Percentiles rank a stretch among this genome's conserved stretches.
Evolutionary conservation across 1,140 invertebrate species (phyloP).

Genomic region (Drosophila repletoides): DNA sequence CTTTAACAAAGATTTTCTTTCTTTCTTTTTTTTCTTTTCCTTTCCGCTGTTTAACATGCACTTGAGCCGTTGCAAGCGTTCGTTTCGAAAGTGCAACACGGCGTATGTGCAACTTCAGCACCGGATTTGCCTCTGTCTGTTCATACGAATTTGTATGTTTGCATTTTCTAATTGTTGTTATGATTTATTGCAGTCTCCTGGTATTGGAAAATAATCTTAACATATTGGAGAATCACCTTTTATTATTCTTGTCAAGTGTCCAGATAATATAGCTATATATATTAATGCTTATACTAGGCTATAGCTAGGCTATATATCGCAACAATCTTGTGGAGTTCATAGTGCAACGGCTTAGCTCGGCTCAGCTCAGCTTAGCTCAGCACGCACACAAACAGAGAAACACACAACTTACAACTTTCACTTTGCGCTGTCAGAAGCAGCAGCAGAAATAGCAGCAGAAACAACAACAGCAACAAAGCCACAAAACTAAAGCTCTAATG

Average conservation of each 20-base stretch:
- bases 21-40: not conserved
- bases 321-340: conserved; percentile 41
- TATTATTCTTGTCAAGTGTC: conserved; percentile 59
- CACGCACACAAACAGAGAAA: conserved; percentile 12
- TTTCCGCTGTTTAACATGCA: conserved; percentile 41
- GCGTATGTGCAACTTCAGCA: conserved; percentile 53
- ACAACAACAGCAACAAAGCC: conserved; percentile 33
- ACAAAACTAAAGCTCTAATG: conserved; percentile 75
- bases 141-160: conserved; percentile 42
- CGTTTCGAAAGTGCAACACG: conserved; percentile 71
- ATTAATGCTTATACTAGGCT: conserved; percentile 7
- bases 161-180: conserved; percentile 59
- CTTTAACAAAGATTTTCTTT: conserved; percentile 75
- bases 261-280: conserved; percentile 7
- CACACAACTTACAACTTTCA: conserved; percentile 59
- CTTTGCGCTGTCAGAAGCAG: conserved; percentile 74
- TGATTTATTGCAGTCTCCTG: conserved; percentile 53
- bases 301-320: conserved; percentile 8
- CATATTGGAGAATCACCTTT: conserved; percentile 55
- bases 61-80: conserved; percentile 40
- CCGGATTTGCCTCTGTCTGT: conserved; percentile 8
- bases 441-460: conserved; percentile 45
- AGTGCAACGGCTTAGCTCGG: conserved; percentile 35
- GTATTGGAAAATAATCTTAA: conserved; percentile 9
- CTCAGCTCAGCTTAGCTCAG: conserved; percentile 25